Percentiles rank a stretch among this genome's conserved stretches.
Conservation (phyloP, 2,113 vertebrate species). For the Suricata suricatta region DNA sequence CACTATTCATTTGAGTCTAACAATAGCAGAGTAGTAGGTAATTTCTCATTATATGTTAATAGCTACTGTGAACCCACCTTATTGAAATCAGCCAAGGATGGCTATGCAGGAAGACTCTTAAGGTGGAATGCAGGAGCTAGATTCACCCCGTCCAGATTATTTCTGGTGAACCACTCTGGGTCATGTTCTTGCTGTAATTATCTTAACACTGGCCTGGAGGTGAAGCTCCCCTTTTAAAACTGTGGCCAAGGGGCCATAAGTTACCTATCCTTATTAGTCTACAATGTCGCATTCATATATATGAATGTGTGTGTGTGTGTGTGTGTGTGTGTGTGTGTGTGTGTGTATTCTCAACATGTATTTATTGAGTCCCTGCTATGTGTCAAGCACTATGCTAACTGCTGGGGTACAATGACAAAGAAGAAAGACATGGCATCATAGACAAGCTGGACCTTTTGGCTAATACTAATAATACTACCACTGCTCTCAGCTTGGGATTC, state of each 20-base stretch:
- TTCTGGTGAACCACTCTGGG: neutral
- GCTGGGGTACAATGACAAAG: neutral
- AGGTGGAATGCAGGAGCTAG: neutral
- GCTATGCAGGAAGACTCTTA: neutral
- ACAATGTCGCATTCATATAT: neutral
- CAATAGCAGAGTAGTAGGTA: neutral
- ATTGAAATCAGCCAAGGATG: neutral
- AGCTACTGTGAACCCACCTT: neutral
- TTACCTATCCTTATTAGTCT: neutral
- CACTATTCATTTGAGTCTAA: neutral
- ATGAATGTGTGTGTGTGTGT: too few species aligned
- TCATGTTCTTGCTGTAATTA: neutral
- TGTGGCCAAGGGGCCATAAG: neutral
- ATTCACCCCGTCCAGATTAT: neutral
- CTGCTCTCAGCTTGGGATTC: neutral
- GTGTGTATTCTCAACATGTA: too few species aligned
- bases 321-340: too few species aligned
- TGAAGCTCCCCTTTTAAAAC: neutral
- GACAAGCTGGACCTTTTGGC: neutral
- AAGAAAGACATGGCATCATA: neutral
- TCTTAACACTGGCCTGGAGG: neutral
- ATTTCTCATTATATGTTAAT: neutral
- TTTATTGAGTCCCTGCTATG: neutral
- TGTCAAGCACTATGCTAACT: neutral
- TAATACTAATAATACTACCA: neutral